phyloP scores from a whole-genome alignment of 2,797 vertebrate species.

The Remorina albescens region DNA sequence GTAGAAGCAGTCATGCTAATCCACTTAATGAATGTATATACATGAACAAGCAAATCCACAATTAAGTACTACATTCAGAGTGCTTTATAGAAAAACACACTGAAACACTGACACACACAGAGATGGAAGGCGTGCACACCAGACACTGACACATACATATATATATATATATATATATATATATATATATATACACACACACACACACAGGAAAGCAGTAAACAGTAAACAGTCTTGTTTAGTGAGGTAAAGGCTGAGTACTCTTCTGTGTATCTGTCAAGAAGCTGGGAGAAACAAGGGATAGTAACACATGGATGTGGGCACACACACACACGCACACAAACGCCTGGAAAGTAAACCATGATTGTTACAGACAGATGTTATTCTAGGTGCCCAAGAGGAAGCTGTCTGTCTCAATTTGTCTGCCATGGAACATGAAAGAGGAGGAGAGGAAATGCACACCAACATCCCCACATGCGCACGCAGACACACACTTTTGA shows the following conservation, averaged over 20 bases:
- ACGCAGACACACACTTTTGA: constrained; percentile 10
- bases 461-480: constrained; percentile 12
- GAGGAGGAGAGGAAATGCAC: constrained; percentile 45
- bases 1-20: constrained; percentile 55
- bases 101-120: background rate
- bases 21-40: constrained; percentile 65
- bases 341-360: constrained; percentile 26
- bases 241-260: constrained; percentile 46
- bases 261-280: constrained; percentile 62
- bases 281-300: constrained; percentile 47
- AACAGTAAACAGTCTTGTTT: constrained; percentile 61
- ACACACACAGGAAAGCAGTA: constrained; percentile 17
- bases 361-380: constrained; percentile 74
- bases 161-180: too few species aligned
- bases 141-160: constrained; percentile 9
- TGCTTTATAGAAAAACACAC: constrained; percentile 41
- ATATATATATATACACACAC: too few species aligned
- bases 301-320: constrained; percentile 24
- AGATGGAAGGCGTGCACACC: constrained; percentile 6
- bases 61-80: constrained; percentile 56
- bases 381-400: constrained; percentile 67
- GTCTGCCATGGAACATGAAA: constrained; percentile 59
- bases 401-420: constrained; percentile 67
- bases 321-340: constrained; percentile 6
- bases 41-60: constrained; percentile 55